Base-by-base conservation (phyloP, 2,888 invertebrate genomes). In the Phortica okadai region DNA sequence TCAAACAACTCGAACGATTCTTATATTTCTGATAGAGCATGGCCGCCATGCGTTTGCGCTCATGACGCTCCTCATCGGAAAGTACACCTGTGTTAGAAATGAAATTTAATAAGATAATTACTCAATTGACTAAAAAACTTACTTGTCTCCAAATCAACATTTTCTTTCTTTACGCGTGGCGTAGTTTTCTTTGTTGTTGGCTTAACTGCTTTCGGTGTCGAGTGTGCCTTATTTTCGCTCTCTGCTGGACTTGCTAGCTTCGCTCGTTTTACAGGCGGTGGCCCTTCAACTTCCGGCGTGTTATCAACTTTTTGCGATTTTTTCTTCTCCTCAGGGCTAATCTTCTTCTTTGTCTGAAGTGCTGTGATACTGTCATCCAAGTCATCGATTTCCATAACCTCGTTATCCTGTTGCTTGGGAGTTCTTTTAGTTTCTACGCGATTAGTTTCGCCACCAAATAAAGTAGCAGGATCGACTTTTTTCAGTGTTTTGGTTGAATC, bases 1-100 rank as follows among this genome's bases (percentile, higher is more conserved):
- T 94, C 83, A 94, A 94, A 0, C 97, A 97, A 0, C 97, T 96
- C 76, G 95, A 94, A 84, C 96, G 93, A 82, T 96, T 94, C 79
- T 96, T 93, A 90, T 95, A 98, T 82, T 94, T 94, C 80, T 95
- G 94, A 90, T 97, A 98, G 41, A 95, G 91, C 58, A 93, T 93
- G 0, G 94, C 93, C 0, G 94, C 93, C 81, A 94, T 92, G 76
- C 94, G 93, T 87, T 93, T 95, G 67, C 94, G 94, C 85, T 95
- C 95, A 88, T 94, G 93, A 21, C 93, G 92, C 82, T 95, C 95
- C 90, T 95, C 94, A 90, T 95, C 95, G 25, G 89, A 83, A 0
- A 91, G 44, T 2, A 91, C 84, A 78, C 88, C 89, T 88, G 62
- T 50, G 21, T 21, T 21, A 8, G 6, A 81, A 76, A 56, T 11